A percentile compares a stretch with the other conserved stretches of the same genome.
phyloP scores from a whole-genome alignment of 1,140 invertebrate genomes.

The Anagrus nilaparvatae region DNA sequence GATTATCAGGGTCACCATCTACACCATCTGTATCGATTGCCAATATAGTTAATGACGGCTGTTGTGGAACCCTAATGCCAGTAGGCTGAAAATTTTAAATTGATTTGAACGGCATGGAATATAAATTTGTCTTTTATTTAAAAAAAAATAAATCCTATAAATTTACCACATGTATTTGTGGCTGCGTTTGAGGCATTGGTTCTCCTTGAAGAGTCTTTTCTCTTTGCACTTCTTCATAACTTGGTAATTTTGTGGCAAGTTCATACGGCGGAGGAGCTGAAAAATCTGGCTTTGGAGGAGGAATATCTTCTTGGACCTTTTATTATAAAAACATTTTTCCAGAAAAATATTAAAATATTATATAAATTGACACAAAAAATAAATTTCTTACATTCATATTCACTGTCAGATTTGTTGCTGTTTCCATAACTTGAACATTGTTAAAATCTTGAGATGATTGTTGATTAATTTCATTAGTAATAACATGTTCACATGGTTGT shows the following conservation, averaged over 20 bases:
- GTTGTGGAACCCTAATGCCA: slow-evolving; percentile 42
- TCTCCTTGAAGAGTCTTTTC: slow-evolving; percentile 73
- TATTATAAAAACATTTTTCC: slow-evolving; percentile 9
- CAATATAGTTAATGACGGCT: slow-evolving; percentile 57
- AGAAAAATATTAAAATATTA: too few species aligned
- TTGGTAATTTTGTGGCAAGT: slow-evolving; percentile 70
- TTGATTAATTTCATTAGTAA: too few species aligned
- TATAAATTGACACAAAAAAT: too few species aligned
- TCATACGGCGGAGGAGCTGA: slow-evolving; percentile 79
- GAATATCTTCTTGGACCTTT: slow-evolving; percentile 46
- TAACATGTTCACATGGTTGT: too few species aligned
- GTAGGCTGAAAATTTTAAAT: slow-evolving; percentile 38
- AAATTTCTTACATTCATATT: too few species aligned
- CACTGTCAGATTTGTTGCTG: too few species aligned
- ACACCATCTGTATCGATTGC: slow-evolving; percentile 59
- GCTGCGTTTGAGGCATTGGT: slow-evolving; percentile 33
- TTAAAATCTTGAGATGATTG: too few species aligned
- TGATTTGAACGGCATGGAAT: too few species aligned
- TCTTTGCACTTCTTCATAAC: slow-evolving; percentile 82
- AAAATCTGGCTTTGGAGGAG: slow-evolving; percentile 70
- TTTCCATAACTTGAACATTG: too few species aligned
- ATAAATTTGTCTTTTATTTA: slow-evolving; percentile 7
- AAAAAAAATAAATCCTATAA: not conserved
- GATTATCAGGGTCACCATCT: slow-evolving; percentile 63
- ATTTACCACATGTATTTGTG: slow-evolving; percentile 34